Conservation (phyloP, 2,113 vertebrate genomes). For the Myocastor coypus region DNA sequence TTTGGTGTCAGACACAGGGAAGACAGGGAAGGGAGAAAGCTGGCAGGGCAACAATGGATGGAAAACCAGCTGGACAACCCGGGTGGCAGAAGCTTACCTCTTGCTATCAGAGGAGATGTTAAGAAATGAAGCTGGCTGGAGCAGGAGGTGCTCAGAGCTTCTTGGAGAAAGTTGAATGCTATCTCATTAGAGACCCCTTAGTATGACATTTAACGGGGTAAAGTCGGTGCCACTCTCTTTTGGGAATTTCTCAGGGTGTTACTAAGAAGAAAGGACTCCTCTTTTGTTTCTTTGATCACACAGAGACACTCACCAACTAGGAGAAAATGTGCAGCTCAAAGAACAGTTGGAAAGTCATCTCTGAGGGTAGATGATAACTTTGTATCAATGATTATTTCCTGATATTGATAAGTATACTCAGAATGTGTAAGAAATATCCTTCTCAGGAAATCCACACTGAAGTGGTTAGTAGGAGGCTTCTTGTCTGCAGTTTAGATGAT, state of each 20-base stretch:
- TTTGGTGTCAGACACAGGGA: constrained; percentile 79
- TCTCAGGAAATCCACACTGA: not conserved
- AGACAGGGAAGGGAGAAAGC: constrained; percentile 71
- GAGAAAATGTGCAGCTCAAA: not conserved
- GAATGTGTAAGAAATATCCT: not conserved
- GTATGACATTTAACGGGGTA: no score
- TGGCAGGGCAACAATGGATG: constrained; percentile 42
- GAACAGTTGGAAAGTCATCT: not conserved
- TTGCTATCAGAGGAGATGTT: constrained; percentile 63
- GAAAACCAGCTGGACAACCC: constrained; percentile 67
- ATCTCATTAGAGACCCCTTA: not conserved
- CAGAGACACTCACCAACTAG: not conserved
- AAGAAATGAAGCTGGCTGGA: constrained; percentile 57
- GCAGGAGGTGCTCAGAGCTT: not conserved
- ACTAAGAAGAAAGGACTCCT: not conserved
- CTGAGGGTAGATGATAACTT: not conserved
- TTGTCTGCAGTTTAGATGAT: not conserved
- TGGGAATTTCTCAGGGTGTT: not conserved
- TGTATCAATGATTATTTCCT: not conserved
- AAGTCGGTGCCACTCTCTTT: not conserved
- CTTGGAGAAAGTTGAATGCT: constrained; percentile 43
- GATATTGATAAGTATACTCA: not conserved
- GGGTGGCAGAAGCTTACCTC: constrained; percentile 64
- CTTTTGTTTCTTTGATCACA: not conserved
- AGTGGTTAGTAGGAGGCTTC: not conserved